Percentiles rank a stretch among this genome's conserved stretches.
These are phyloP conservation scores for Tangara arthus DNA, from an alignment of 2,797 vertebrate species.

Conservation along the genomic window DNA sequence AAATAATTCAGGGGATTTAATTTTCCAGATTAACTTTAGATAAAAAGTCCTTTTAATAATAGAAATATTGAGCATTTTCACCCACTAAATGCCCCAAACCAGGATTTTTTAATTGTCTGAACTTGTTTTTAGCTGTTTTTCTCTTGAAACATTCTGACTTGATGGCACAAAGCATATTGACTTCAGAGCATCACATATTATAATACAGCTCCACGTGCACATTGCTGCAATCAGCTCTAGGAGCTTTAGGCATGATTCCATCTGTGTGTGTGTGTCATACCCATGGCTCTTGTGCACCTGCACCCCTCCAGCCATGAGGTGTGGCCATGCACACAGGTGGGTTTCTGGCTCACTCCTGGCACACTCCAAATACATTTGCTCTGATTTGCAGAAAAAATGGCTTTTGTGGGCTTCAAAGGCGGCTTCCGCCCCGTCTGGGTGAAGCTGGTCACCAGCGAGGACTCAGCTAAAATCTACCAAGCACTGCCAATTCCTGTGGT, in stretches of 20 bases:
- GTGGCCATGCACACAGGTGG: fast-evolving
- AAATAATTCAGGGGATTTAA: neutral
- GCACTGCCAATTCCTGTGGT: constrained; percentile 90
- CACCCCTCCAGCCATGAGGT: fast-evolving
- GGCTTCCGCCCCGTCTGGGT: constrained; percentile 88
- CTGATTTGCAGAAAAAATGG: constrained; percentile 85
- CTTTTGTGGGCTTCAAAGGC: constrained; percentile 91
- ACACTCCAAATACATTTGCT: neutral
- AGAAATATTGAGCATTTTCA: neutral
- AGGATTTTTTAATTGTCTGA: neutral
- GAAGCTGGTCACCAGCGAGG: constrained; percentile 78
- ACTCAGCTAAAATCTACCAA: constrained; percentile 88
- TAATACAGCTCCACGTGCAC: neutral
- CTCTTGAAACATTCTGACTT: neutral
- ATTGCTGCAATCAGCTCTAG: neutral
- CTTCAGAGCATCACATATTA: neutral
- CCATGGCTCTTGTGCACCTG: neutral
- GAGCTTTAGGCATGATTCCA: neutral
- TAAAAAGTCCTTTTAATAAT: neutral
- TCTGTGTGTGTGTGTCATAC: neutral
- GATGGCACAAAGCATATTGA: neutral
- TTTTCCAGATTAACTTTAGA: neutral
- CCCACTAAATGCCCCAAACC: neutral
- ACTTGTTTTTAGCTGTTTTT: neutral
- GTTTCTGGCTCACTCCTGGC: neutral